A percentile compares a stretch with the other conserved stretches of the same genome.
phyloP scores from a whole-genome alignment of 2,888 invertebrate species.

The Anoplius nigerrimus region DNA sequence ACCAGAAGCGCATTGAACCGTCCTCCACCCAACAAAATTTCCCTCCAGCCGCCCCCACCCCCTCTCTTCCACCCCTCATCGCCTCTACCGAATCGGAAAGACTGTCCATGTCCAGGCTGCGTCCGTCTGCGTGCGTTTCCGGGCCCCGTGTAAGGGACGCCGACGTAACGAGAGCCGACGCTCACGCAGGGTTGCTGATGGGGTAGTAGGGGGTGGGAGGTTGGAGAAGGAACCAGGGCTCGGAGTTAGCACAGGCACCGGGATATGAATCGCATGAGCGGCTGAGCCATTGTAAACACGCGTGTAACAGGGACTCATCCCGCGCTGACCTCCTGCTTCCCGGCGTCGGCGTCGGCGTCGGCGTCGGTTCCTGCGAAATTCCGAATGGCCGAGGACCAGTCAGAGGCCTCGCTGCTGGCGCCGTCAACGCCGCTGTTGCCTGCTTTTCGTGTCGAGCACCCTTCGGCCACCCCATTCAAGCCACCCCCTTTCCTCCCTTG shows the following conservation, averaged over 20 bases:
- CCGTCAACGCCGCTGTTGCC: slow-evolving; percentile 27
- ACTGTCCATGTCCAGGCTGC: no score
- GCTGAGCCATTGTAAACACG: slow-evolving; percentile 73
- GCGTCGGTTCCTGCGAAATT: neutral
- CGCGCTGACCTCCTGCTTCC: slow-evolving; percentile 47
- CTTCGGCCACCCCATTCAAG: slow-evolving; percentile 30
- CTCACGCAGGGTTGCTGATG: no score
- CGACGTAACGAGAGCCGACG: no score
- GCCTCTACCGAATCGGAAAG: no score
- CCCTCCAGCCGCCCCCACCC: no score
- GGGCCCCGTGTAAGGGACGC: no score
- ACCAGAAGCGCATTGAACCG: no score
- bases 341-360: neutral
- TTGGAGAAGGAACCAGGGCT: neutral
- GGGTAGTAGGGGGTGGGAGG: neutral
- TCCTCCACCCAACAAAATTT: no score
- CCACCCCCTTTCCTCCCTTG: slow-evolving; percentile 9
- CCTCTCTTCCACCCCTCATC: no score
- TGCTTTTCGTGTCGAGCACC: slow-evolving; percentile 23
- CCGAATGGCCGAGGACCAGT: slow-evolving; percentile 22
- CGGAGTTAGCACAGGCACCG: slow-evolving; percentile 43
- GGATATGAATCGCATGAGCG: slow-evolving; percentile 69
- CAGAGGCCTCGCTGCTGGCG: slow-evolving; percentile 26
- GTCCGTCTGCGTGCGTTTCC: no score
- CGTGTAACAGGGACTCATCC: slow-evolving; percentile 70